phyloP scores from a whole-genome alignment of 2,797 vertebrate genomes.

The Siniperca undulata region DNA sequence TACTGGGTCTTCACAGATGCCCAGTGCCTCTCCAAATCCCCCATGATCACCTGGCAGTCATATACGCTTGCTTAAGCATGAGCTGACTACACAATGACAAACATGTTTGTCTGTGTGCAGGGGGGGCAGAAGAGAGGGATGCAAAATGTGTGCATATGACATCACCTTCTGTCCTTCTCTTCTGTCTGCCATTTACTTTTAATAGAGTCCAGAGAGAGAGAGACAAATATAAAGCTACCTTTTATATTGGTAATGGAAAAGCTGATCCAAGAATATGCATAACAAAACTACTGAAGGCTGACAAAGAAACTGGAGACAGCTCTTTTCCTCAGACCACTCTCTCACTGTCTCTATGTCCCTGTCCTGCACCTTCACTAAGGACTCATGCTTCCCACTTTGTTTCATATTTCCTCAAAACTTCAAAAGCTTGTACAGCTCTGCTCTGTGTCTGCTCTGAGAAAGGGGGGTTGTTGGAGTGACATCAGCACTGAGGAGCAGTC shows the following conservation, averaged over 20 bases:
- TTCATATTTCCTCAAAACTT: conserved; percentile 56
- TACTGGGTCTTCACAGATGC: conserved; percentile 58
- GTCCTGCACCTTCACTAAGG: conserved; percentile 3
- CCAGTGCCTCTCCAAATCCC: conserved; percentile 59
- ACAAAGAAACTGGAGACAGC: conserved; percentile 32
- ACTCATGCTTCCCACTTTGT: conserved; percentile 34
- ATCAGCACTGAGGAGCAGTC: conserved; percentile 64
- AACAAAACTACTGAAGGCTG: conserved; percentile 51
- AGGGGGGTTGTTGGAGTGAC: conserved; percentile 61
- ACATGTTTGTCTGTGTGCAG: conserved; percentile 16
- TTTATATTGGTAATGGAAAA: conserved; percentile 67
- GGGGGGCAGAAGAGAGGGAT: conserved; percentile 1
- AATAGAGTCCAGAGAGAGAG: conserved; percentile 51
- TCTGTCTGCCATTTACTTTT: conserved; percentile 51
- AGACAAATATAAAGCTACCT: conserved; percentile 50
- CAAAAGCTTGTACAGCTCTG: conserved; percentile 41
- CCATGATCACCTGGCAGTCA: conserved; percentile 65
- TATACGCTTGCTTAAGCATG: conserved; percentile 12
- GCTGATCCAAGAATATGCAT: conserved; percentile 53
- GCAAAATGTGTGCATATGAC: conserved; percentile 55
- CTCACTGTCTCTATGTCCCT: conserved; percentile 5
- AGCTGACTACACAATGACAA: conserved; percentile 39
- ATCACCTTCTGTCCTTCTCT: conserved; percentile 53
- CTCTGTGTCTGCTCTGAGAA: conserved; percentile 43
- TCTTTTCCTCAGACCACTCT: conserved; percentile 22